Evolutionary conservation across 2,888 invertebrate species (phyloP).

Genomic region (Axea sp.): DNA sequence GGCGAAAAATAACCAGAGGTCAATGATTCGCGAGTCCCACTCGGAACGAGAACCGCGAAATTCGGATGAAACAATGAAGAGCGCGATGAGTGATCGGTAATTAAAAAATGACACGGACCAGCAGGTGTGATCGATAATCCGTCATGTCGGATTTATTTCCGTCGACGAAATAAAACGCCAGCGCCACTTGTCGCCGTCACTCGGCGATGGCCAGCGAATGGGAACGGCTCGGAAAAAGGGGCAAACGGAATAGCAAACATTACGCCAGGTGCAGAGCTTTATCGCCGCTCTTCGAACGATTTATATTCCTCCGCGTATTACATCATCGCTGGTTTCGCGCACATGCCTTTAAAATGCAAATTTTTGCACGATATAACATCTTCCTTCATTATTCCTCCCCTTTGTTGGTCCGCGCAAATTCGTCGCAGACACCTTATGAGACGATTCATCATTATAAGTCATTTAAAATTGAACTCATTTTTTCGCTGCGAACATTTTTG

Average conservation of each 20-base stretch:
- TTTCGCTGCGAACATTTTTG: too few species aligned
- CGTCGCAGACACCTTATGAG: not conserved
- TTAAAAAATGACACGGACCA: slow-evolving; percentile 28
- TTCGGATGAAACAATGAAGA: slow-evolving; percentile 8
- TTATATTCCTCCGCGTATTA: slow-evolving; percentile 18
- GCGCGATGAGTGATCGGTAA: slow-evolving; percentile 39
- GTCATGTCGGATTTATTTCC: slow-evolving; percentile 41
- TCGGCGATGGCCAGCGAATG: slow-evolving; percentile 16
- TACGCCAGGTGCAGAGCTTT: slow-evolving; percentile 19
- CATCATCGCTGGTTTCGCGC: not conserved
- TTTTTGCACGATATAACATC: slow-evolving; percentile 5
- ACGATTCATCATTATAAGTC: too few species aligned
- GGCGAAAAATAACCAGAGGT: too few species aligned
- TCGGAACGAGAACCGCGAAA: too few species aligned
- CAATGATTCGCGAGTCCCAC: too few species aligned
- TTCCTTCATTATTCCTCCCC: slow-evolving; percentile 1
- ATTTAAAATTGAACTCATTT: too few species aligned
- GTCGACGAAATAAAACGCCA: slow-evolving; percentile 10
- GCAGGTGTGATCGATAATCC: slow-evolving; percentile 31
- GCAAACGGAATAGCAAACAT: too few species aligned
- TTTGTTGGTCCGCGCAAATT: not conserved
- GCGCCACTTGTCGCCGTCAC: slow-evolving; percentile 19
- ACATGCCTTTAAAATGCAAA: slow-evolving; percentile 8
- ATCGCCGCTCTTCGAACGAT: slow-evolving; percentile 18
- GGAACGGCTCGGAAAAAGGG: too few species aligned